Percentiles rank a stretch among this genome's conserved stretches.
These are phyloP conservation scores for Emydoidea blandingii DNA, from an alignment of 2,797 vertebrate genomes.

Conservation along the genomic window DNA sequence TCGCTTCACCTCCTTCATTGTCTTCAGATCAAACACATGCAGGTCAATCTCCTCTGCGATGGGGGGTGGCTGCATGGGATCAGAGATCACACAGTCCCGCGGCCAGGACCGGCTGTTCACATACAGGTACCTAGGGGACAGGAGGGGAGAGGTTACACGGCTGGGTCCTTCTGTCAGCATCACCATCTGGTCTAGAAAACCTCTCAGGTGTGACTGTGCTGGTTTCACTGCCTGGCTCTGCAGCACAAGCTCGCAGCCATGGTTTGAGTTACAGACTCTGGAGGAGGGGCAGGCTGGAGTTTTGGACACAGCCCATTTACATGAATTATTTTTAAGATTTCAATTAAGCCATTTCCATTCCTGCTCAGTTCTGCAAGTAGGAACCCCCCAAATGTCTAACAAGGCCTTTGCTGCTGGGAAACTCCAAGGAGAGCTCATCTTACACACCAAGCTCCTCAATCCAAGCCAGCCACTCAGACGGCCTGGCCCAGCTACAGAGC, in stretches of 20 bases:
- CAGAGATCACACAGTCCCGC: constrained; percentile 89
- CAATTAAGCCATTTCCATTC: not conserved
- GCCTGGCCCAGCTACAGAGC: not conserved
- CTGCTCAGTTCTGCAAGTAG: not conserved
- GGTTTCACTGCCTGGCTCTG: not conserved
- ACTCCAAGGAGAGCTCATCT: not conserved
- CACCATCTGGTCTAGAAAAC: not conserved
- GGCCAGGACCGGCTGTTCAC: constrained; percentile 99
- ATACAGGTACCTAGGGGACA: constrained; percentile 89
- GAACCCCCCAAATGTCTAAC: not conserved
- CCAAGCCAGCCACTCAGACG: not conserved
- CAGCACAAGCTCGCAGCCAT: not conserved
- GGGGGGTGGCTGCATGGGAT: constrained; percentile 96
- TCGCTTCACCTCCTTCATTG: constrained; percentile 91
- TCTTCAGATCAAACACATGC: constrained; percentile 96
- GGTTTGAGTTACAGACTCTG: not conserved
- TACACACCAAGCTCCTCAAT: not conserved
- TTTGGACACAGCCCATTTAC: not conserved
- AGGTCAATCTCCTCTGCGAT: constrained; percentile 97
- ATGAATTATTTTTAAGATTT: not conserved
- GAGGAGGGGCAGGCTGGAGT: not conserved
- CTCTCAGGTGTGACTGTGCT: not conserved
- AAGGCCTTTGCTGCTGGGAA: not conserved
- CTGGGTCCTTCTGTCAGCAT: not conserved
- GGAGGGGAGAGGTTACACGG: not conserved